Evolutionary conservation across 1,140 invertebrate species (phyloP), one percentile per base, ranked within the genome.

Genomic region (Cepaea nemoralis): DNA sequence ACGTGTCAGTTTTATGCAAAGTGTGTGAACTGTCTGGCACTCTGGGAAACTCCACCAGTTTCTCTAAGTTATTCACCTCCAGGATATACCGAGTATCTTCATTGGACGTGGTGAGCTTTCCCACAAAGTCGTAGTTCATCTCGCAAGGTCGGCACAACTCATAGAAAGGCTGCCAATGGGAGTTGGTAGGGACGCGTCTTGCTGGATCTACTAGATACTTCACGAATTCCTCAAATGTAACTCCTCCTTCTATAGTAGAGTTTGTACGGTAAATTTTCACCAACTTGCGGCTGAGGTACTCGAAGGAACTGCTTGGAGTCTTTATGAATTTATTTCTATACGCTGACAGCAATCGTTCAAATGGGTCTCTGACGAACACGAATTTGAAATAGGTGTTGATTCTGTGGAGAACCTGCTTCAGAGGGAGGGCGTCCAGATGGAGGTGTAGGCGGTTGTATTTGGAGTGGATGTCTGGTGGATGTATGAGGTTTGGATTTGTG

Each of bases 261-360:
- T 66, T 77, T 24, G 48, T 39, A 24, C 76, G 76, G 35, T 77
- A 75, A n/a, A 45, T 50, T 3, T 74, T 70, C 40, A 97, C 93
- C 69, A 98, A 97, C 78, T 94, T 93, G 31, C 94, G 93, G 2
- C 96, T 96, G 82, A 96, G 95, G 50, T 95, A 93, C 8, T 93
- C 91, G 88, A 95, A 94, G 91, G 96, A 96, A 92, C 42, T 78
- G 80, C n/a, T 93, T 93, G 81, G 93, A 93, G 39, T 94, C 93
- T 86, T 95, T 94, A 81, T 10, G 22, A 98, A 92, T 91, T 98
- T 98, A 90, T 98, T 98, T 83, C 95, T 93, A 91, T 95, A 98
- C 1, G 97, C 96, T 0, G 96, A 97, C 67, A 98, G 90, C n/a
- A 98, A 89, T 75, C 97, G 93, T 89, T 98, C 96, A 88, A 98